Base-by-base conservation (phyloP, 1,140 invertebrate species). In the Nylanderia fulva region DNA sequence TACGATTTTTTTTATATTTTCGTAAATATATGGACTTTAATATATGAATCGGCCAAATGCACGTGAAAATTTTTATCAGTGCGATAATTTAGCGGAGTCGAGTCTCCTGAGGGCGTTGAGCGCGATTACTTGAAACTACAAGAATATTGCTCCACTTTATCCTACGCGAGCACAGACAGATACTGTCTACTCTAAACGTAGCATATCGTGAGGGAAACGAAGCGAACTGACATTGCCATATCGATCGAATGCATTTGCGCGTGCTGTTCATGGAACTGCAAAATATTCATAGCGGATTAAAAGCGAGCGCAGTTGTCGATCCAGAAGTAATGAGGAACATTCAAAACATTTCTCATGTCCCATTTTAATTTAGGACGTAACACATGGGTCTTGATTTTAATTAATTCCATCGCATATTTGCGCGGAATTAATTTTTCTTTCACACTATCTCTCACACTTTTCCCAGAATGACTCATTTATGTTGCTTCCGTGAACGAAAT, bases 221-320 rank as follows among this genome's bases (percentile, higher is more conserved):
- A 72, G 54, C 52, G 24, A 45, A 60, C n/a, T 13, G 36, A 54
- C 77, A 82, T 82, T 42, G 52, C 66, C 24, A 72, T 56, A 82
- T 82, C 66, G 66, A 82, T 82, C n/a, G 77, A 58, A 13, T 72
- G 66, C 77, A 45, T 8, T 72, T 82, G 77, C 66, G 66, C 21
- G 58, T 82, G 77, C 66, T 82, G 66, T 71, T 82, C 66, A 72
- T 6, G 66, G 66, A 72, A 71, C 52, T 82, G 77, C 77, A 82
- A 82, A 82, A 72, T 60, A 82, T 72, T 39, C 66, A n/a, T 58
- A n/a, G 54, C 52, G 27, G 77, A 72, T 82, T 82, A 82, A 82
- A 60, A 82, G n/a, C 76, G 18, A 13, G 33, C 24, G 64, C 52
- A 29, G 13, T 60, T 42, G 48, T n/a, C 64, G 66, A 82, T 72